Conservation (phyloP, 1,140 invertebrate species). For the Lycorma delicatula region DNA sequence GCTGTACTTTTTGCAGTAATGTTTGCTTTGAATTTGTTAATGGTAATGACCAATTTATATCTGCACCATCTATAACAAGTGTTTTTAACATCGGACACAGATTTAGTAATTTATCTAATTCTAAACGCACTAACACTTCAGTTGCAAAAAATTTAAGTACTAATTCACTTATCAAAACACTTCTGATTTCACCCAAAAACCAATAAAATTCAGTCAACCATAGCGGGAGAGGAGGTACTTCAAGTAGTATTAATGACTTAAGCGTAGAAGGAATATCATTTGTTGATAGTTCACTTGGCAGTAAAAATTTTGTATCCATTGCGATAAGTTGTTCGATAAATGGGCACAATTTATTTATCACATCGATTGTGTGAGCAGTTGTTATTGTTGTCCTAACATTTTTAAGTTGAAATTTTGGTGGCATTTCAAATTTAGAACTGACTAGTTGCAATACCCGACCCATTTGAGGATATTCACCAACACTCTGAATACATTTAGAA, state of each 20-base stretch:
- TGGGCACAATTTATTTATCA: constrained; percentile 40
- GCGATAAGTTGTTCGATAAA: constrained; percentile 35
- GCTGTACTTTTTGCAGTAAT: constrained; percentile 36
- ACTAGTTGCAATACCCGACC: constrained; percentile 36
- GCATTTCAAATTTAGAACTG: background rate
- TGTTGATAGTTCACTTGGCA: background rate
- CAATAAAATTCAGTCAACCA: background rate
- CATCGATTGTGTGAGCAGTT: constrained; percentile 34
- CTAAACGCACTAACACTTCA: constrained; percentile 23
- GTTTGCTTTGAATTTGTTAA: constrained; percentile 31
- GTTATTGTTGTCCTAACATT: constrained; percentile 37
- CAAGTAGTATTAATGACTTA: background rate
- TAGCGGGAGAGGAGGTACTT: background rate
- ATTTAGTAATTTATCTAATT: constrained; percentile 36
- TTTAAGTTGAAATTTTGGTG: constrained; percentile 33
- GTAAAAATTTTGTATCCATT: background rate
- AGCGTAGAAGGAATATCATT: background rate
- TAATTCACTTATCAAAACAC: background rate
- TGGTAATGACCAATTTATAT: constrained; percentile 36
- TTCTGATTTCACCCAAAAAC: background rate
- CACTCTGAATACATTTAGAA: constrained; percentile 38
- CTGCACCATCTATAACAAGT: constrained; percentile 36
- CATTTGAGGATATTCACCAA: constrained; percentile 42
- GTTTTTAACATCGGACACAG: constrained; percentile 36
- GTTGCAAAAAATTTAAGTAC: background rate